phyloP scores from a whole-genome alignment of 1,140 invertebrate species.

The Gryon sp. region DNA sequence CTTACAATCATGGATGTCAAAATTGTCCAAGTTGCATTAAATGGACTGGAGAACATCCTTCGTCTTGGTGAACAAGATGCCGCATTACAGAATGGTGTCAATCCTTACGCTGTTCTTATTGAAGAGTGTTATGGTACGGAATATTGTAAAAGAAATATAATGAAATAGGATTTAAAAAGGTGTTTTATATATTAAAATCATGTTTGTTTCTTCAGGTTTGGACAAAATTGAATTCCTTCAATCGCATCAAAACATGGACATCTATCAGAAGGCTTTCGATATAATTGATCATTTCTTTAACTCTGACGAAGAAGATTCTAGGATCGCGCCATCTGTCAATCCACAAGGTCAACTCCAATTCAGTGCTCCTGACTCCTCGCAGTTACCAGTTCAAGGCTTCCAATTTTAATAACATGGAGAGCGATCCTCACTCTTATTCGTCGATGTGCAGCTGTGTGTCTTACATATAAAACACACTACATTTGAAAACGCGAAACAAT shows the following conservation, averaged over 20 bases:
- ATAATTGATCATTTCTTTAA: constrained; percentile 98
- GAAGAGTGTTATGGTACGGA: constrained; percentile 96
- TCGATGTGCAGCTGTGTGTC: constrained; percentile 68
- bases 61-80: constrained; percentile 93
- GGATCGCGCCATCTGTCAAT: constrained; percentile 89
- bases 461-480: constrained; percentile 60
- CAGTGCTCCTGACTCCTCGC: constrained; percentile 83
- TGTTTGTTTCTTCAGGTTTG: constrained; percentile 88
- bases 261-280: constrained; percentile 97
- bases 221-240: constrained; percentile 99
- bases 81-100: constrained; percentile 84
- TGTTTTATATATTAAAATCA: too few species aligned
- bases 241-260: constrained; percentile 96
- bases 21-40: constrained; percentile 98
- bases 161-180: too few species aligned
- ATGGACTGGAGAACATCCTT: constrained; percentile 97
- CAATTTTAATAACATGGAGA: constrained; percentile 83
- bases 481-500: constrained; percentile 23
- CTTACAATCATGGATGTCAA: constrained; percentile 96
- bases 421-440: constrained; percentile 64
- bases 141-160: too few species aligned
- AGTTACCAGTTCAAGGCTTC: constrained; percentile 87
- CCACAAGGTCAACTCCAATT: constrained; percentile 88
- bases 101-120: constrained; percentile 94
- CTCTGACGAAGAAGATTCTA: constrained; percentile 92